A percentile compares a stretch with the other conserved stretches of the same genome.
phyloP scores from a whole-genome alignment of 2,888 invertebrate genomes.

The Barypeithes pellucidus region DNA sequence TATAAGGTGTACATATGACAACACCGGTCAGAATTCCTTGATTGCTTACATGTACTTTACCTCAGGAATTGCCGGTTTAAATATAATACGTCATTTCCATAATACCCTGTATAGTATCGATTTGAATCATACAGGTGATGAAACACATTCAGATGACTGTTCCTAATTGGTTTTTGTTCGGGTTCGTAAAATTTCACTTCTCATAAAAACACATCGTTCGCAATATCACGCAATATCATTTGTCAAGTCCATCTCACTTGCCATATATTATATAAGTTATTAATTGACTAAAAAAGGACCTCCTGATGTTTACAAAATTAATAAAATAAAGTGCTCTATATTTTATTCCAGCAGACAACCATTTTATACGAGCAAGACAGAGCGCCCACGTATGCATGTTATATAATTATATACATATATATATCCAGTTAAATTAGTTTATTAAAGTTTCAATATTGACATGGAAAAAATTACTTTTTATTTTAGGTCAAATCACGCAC shows the following conservation, averaged over 20 bases:
- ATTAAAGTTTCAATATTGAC: conserved; percentile 6
- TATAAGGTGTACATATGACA: no score
- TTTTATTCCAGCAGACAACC: not conserved
- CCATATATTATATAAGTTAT: not conserved
- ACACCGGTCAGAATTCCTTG: no score
- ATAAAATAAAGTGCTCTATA: conserved; percentile 7
- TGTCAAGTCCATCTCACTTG: not conserved
- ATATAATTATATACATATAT: not conserved
- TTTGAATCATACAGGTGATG: no score
- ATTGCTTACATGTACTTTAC: no score
- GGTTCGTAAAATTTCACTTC: no score
- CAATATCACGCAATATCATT: no score
- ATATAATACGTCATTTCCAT: no score
- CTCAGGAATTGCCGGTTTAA: no score
- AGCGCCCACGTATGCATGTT: not conserved
- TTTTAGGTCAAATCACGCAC: conserved; percentile 1
- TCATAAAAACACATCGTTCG: no score
- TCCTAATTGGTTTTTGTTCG: no score
- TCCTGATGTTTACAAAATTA: conserved; percentile 15
- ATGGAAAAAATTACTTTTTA: not conserved
- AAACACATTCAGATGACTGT: no score
- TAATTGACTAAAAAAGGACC: not conserved
- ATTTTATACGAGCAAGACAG: not conserved
- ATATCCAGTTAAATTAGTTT: not conserved
- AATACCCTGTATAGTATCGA: no score